These are phyloP conservation scores for Hyperoplus immaculatus DNA, from an alignment of 2,797 vertebrate genomes.

Conservation along the genomic window DNA sequence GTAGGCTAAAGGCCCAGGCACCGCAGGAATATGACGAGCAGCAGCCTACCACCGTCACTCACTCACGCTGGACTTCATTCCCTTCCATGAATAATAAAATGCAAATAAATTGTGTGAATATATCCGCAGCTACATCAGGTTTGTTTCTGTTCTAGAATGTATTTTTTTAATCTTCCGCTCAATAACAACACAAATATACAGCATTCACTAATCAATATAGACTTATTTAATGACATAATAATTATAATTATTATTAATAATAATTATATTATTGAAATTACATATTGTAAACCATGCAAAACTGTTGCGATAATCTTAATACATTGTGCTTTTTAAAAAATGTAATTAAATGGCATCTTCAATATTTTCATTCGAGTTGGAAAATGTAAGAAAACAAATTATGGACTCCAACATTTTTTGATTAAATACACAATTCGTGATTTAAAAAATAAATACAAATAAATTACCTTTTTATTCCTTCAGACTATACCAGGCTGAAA, in stretches of 20 bases:
- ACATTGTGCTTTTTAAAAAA: neutral
- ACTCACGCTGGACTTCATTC: conserved; percentile 16
- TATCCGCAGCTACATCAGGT: neutral
- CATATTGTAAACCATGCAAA: conserved; percentile 9
- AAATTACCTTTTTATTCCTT: conserved; percentile 39
- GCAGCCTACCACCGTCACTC: conserved; percentile 40
- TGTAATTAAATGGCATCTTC: neutral
- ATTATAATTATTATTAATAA: conserved; percentile 9
- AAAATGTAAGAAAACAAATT: neutral
- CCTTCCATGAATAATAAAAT: conserved; percentile 10
- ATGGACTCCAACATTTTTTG: neutral
- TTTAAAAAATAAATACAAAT: conserved; percentile 7
- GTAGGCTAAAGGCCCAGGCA: conserved; percentile 65
- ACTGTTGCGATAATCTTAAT: conserved; percentile 6
- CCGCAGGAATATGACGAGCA: conserved; percentile 52
- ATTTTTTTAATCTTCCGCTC: neutral
- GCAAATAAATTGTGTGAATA: neutral
- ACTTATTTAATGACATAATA: neutral
- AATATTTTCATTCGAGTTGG: neutral
- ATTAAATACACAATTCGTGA: neutral
- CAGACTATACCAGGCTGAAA: conserved; percentile 10
- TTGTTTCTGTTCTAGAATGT: neutral
- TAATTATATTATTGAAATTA: neutral
- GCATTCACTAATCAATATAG: neutral
- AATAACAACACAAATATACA: conserved; percentile 14